Evolutionary conservation across 2,797 vertebrate genomes (phyloP).

Genomic region (Lindbergichthys nudifrons): DNA sequence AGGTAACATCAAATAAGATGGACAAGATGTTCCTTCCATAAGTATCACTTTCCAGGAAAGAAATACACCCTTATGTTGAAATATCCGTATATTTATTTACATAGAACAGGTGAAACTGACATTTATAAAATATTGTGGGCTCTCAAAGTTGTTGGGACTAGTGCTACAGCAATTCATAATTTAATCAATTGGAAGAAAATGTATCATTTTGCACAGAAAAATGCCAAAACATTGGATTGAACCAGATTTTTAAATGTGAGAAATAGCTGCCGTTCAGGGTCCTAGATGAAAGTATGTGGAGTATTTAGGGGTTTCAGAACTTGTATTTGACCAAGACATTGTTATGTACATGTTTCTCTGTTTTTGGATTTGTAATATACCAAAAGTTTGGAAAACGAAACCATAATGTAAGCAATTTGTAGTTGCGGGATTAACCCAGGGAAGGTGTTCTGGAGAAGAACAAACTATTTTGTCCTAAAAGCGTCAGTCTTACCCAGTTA

Average conservation of each 20-base stretch:
- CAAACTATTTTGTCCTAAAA: background rate
- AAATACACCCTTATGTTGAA: background rate
- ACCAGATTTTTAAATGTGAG: background rate
- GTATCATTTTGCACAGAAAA: background rate
- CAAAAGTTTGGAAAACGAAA: too few species aligned
- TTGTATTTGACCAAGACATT: background rate
- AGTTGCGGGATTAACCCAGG: background rate
- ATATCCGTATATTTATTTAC: background rate
- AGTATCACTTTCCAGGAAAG: background rate
- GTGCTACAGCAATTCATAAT: background rate
- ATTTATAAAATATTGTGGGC: background rate
- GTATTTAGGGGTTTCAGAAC: background rate
- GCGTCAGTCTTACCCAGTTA: background rate
- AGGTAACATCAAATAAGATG: background rate
- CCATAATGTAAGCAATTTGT: background rate
- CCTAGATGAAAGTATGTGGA: background rate
- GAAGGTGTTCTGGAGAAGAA: too few species aligned
- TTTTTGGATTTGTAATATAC: too few species aligned
- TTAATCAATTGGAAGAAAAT: background rate
- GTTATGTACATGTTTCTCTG: too few species aligned
- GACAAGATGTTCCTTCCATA: background rate
- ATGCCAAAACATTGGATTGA: background rate
- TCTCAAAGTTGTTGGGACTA: background rate
- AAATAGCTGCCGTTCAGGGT: background rate
- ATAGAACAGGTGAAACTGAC: background rate